Evolutionary conservation across 1,140 invertebrate species (phyloP), one percentile per base, ranked within the genome.

Genomic region (Liolophura sinensis): DNA sequence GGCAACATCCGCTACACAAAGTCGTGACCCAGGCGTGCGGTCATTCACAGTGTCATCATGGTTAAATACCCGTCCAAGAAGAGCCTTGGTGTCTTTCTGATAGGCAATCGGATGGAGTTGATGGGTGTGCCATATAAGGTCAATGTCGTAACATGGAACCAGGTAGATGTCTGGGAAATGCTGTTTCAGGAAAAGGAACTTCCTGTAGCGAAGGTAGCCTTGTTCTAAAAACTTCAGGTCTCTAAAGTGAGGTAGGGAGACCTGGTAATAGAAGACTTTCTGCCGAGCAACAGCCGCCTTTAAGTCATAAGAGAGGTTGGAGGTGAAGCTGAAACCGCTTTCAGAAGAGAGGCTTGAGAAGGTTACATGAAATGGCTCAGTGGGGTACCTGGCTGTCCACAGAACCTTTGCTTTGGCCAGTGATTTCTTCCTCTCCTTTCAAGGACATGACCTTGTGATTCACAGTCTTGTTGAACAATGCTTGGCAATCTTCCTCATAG

Each of bases 91-190:
- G 65, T 86, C 85, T 49, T 78, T 63, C 55, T 74, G 67, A 71
- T 86, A 86, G n/a, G 69, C 72, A 9, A 75, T 20, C 25, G 85
- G 85, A 74, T 85, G 82, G 11, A 86, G 70, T 69, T 87, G 85
- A 73, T 87, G 86, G 18, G 84, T 79, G 67, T 87, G 86, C 86
- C 86, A 87, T 27, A 86, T 78, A 16, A 87, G 63, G 69, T 87
- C 85, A 69, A 83, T 85, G 67, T 86, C 86, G 63, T 87, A 87
- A 72, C 86, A 87, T 0, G 86, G 86, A 1, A 86, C 85, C 18
- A 87, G 72, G 67, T 86, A 87, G 27, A 76, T 70, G 25, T 82
- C 81, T 12, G 78, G 69, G 67, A 85, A 79, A 9, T 75, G 71
- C 59, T 76, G 72, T 72, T 85, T 87, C 22, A 87, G 66, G 62